Evolutionary conservation across 2,113 vertebrate genomes (phyloP), one percentile per base, ranked within the genome.

Genomic region (Cololabis saira): DNA sequence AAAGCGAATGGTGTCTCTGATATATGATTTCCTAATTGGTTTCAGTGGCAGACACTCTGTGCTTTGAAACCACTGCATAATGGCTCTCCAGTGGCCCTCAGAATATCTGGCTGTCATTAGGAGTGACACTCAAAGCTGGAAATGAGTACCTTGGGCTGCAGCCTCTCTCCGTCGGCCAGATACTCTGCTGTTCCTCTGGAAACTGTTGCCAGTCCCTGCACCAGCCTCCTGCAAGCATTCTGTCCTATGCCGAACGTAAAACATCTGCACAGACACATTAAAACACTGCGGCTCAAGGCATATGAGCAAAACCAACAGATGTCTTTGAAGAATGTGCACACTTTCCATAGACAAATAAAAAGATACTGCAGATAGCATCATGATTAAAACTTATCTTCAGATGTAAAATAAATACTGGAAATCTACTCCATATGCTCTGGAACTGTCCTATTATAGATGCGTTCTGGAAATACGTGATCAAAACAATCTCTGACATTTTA

Each of bases 191-290:
- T 90, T 58, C 97, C 97, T 91, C 93, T 94, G 83, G 97, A 95
- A 62, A 96, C 94, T 0, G 92, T 78, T 0, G 98, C 95, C 76
- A 98, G 66, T 0, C 96, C 95, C 24, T 83, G 83, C 3, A 98
- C 87, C 84, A 99, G 92, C 42, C 96, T 92, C 67, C 93, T 90
- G 92, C 96, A 98, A 17, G 94, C 95, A 0, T 82, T 94, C 43
- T 93, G 94, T 0, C 96, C 96, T 0, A 99, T 93, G 42, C 97
- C 96, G 0, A 98, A 98, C n/a, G 94, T 95, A 51, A 95, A 97
- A 89, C 97, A 99, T 89, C 98, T 99, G 89, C 57, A 68, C 55
- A 76, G 52, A 74, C 41, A 77, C 1, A 79, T 44, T 54, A 74
- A 30, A n/a, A 74, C 21, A 19, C 61, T 54, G 40, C 49, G 18